Evolutionary conservation across 1,140 invertebrate species (phyloP).

Genomic region (Orius insidiosus): DNA sequence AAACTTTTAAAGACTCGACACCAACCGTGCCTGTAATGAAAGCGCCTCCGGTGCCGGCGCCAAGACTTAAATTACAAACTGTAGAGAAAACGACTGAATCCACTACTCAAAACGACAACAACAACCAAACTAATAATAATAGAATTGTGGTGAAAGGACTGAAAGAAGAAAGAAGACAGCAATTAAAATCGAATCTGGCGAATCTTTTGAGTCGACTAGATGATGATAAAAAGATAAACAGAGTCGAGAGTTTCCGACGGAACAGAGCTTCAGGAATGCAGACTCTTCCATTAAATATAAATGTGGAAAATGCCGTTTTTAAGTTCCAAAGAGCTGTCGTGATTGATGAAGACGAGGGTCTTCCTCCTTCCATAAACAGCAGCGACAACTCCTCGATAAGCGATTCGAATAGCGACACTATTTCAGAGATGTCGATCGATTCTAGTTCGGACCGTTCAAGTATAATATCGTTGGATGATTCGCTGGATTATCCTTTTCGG

Average conservation of each 20-base stretch:
- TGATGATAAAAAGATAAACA: conserved; percentile 14
- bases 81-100: conserved; percentile 19
- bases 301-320: conserved; percentile 23
- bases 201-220: conserved; percentile 7
- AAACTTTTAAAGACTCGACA: conserved; percentile 9
- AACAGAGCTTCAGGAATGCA: conserved; percentile 28
- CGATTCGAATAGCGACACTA: conserved; percentile 33
- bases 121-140: too few species aligned
- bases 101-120: conserved; percentile 3
- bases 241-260: conserved; percentile 22
- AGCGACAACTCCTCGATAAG: conserved; percentile 27
- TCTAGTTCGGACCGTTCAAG: conserved; percentile 36
- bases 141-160: conserved; percentile 21
- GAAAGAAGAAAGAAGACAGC: conserved; percentile 28
- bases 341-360: conserved; percentile 25
- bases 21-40: not conserved
- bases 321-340: conserved; percentile 34
- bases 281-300: conserved; percentile 26
- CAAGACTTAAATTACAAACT: conserved; percentile 24
- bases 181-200: conserved; percentile 21
- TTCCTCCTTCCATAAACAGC: conserved; percentile 14
- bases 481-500: conserved; percentile 28
- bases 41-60: not conserved
- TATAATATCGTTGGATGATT: conserved; percentile 35
- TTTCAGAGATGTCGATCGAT: conserved; percentile 37